Base-by-base conservation (phyloP, 2,113 vertebrate genomes). In the Columba livia region DNA sequence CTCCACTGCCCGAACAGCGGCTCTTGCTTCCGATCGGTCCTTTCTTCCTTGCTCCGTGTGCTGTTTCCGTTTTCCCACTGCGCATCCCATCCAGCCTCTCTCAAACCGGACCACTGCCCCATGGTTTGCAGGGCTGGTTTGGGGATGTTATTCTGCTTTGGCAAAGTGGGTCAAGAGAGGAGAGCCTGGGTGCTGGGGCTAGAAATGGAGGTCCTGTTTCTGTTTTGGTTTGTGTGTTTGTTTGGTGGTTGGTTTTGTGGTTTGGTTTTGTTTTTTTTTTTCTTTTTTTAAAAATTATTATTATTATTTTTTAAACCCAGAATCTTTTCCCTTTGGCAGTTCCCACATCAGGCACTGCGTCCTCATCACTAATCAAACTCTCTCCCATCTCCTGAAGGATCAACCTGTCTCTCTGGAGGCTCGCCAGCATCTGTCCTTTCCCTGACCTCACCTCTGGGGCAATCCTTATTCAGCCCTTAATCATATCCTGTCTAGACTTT, bases 401-500 rank as follows among this genome's bases (percentile, higher is more conserved):
- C 88, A 87, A 93, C 78, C 65, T 81, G 28, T 77, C 73, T 90
- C 93, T 86, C 94, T 93, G 79, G 93, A 96, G 79, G 40, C 72
- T 62, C 95, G 97, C 97, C 98, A 97, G 94, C 32, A 58, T 88
- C 92, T 96, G 79, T 93, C 95, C 96, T 98, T 98, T 93, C 95
- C 92, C 95, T 97, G 97, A 98, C 97, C 96, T 11, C 71, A 95
- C 94, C 97, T 97, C 97, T 94, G 93, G 95, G 91, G 95, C 96
- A 97, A 93, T 96, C 97, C 90, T 97, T 89, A 89, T 88, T 93
- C 94, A 96, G 83, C 79, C 89, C 77, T 98, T 97, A 98, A 97
- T 97, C 97, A 97, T 95, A 98, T 98, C 98, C 98, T 98, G 98
- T 98, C 98, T 98, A 98, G 98, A 98, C 98, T 95, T 61, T 40